Evolutionary conservation across 2,113 vertebrate species (phyloP).

Genomic region (Mirounga angustirostris): DNA sequence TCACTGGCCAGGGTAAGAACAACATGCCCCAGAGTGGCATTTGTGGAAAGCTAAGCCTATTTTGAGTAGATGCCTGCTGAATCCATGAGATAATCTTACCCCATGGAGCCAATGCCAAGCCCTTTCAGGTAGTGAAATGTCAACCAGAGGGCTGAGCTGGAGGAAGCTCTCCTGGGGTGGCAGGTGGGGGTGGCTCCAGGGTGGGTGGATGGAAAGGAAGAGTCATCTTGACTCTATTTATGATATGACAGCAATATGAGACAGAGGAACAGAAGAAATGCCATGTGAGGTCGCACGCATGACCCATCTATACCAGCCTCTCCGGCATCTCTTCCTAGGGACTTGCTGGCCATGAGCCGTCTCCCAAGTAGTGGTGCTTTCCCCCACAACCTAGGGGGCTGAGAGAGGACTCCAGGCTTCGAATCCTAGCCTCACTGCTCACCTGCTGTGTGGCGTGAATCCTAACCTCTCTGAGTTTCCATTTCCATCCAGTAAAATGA

Average conservation of each 20-base stretch:
- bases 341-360: neutral
- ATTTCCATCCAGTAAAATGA: neutral
- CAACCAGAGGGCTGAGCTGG: neutral
- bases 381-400: neutral
- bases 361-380: accelerated
- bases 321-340: neutral
- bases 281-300: neutral
- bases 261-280: constrained; percentile 1
- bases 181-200: neutral
- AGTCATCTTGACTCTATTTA: neutral
- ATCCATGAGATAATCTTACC: neutral
- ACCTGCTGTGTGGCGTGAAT: neutral
- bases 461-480: neutral
- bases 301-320: neutral
- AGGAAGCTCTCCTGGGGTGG: neutral
- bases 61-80: neutral
- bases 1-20: neutral
- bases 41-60: neutral
- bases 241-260: neutral
- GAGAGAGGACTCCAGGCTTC: neutral
- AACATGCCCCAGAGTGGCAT: neutral
- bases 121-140: neutral
- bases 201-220: neutral
- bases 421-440: neutral
- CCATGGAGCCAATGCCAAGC: neutral